phyloP scores from a whole-genome alignment of 2,888 invertebrate genomes.

The Meiosimyza decipiens region DNA sequence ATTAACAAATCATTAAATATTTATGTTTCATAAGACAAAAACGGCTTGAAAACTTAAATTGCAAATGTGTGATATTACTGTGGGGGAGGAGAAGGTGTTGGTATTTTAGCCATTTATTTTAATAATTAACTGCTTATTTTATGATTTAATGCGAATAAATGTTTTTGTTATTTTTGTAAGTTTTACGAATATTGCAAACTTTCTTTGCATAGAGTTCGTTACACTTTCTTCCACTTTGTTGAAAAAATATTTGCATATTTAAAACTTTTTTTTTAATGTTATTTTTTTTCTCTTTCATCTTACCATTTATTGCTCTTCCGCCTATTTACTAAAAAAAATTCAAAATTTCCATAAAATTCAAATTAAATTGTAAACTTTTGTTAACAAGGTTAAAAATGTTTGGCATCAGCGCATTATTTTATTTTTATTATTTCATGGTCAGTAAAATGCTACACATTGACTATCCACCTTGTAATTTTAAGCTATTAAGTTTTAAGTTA shows the following conservation, averaged over 20 bases:
- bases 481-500: too few relatives aligned
- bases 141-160: background rate
- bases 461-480: too few relatives aligned
- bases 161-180: background rate
- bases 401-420: background rate
- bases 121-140: conserved; percentile 15
- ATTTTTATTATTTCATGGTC: background rate
- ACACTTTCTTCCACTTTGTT: background rate
- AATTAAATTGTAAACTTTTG: background rate
- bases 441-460: conserved; percentile 3
- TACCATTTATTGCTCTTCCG: background rate
- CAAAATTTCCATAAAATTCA: conserved; percentile 5
- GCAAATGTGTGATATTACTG: too few relatives aligned
- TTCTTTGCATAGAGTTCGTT: conserved; percentile 15
- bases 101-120: background rate
- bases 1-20: too few relatives aligned
- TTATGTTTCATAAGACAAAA: too few relatives aligned
- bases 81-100: too few relatives aligned
- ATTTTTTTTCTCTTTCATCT: background rate
- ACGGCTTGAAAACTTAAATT: too few relatives aligned
- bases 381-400: background rate
- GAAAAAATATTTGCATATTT: conserved; percentile 2
- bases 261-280: background rate
- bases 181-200: background rate
- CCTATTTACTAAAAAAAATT: background rate